Evolutionary conservation across 2,113 vertebrate genomes (phyloP), one percentile per base, ranked within the genome.

Genomic region (Sterrhoptilus dennistouni): DNA sequence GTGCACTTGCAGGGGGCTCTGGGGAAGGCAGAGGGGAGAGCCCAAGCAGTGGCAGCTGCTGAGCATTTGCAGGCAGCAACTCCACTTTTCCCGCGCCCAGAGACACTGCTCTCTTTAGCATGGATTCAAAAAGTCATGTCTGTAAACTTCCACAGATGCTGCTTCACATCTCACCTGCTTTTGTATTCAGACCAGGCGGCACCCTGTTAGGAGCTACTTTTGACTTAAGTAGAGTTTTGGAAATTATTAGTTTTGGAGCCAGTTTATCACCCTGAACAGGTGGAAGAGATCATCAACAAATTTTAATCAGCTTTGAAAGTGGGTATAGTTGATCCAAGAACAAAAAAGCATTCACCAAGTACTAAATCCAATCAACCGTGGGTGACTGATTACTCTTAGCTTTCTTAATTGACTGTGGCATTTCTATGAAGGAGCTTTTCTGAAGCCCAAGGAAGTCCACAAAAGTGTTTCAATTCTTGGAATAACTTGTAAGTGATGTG

Each of bases 281-380:
- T 97, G 96, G 95, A 97, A 97, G 90, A 96, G 91, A 93, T 95
- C 44, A 44, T 95, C 22, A 94, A 83, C 94, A 95, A 68, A 53
- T 96, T 96, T 95, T 95, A 97, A 97, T 97, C 97, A 95, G 96
- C 97, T 97, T 94, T 95, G 91, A 87, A 97, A 97, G 96, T 96
- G 95, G 96, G 95, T 94, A 97, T 93, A 96, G 97, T 59, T 96
- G 90, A 93, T 92, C 72, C 83, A 65, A 78, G 87, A 98, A 96
- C 83, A 95, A 96, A 96, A 95, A 98, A 96, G 83, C 95, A 91
- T 97, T 97, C 95, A 92, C 77, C 75, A 94, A 80, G 85, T 95
- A 95, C 96, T 96, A 92, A 97, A 97, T 97, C 95, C 66, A 97
- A 95, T 98, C 96, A 96, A 74, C 92, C 3, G 64, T 96, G 92